phyloP scores from a whole-genome alignment of 2,113 vertebrate genomes.

The Gasterosteus aculeatus region DNA sequence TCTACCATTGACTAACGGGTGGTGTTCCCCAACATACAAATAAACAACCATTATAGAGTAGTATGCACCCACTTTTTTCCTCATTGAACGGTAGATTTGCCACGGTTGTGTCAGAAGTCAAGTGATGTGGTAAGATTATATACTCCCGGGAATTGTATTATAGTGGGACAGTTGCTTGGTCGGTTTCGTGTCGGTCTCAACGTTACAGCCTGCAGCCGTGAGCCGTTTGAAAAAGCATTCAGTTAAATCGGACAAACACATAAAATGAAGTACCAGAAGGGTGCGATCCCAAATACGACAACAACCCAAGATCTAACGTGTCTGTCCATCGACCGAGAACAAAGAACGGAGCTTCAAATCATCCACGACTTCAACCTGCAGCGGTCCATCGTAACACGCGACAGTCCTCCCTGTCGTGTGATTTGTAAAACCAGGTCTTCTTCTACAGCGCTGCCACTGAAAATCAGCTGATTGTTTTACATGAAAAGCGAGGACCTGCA shows the following conservation, averaged over 20 bases:
- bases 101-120: constrained; percentile 49
- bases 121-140: constrained; percentile 68
- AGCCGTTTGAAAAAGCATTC: constrained; percentile 20
- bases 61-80: constrained; percentile 72
- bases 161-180: constrained; percentile 52
- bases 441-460: constrained; percentile 55
- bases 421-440: constrained; percentile 55
- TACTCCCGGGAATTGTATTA: constrained; percentile 78
- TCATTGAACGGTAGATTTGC: constrained; percentile 52
- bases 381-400: constrained; percentile 14
- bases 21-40: constrained; percentile 82
- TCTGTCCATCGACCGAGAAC: constrained; percentile 27
- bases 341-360: constrained; percentile 30
- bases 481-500: constrained; percentile 41
- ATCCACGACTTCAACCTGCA: constrained; percentile 25
- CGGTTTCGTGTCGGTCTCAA: constrained; percentile 37
- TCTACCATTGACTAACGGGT: constrained; percentile 84
- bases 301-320: constrained; percentile 22
- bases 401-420: constrained; percentile 41
- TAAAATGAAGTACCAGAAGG: constrained; percentile 62
- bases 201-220: constrained; percentile 42
- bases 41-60: constrained; percentile 81
- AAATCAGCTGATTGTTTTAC: constrained; percentile 50
- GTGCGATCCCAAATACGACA: constrained; percentile 50
- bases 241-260: constrained; percentile 8